Base-by-base conservation (phyloP, 2,113 vertebrate species). In the Spizaetus ornatus region DNA sequence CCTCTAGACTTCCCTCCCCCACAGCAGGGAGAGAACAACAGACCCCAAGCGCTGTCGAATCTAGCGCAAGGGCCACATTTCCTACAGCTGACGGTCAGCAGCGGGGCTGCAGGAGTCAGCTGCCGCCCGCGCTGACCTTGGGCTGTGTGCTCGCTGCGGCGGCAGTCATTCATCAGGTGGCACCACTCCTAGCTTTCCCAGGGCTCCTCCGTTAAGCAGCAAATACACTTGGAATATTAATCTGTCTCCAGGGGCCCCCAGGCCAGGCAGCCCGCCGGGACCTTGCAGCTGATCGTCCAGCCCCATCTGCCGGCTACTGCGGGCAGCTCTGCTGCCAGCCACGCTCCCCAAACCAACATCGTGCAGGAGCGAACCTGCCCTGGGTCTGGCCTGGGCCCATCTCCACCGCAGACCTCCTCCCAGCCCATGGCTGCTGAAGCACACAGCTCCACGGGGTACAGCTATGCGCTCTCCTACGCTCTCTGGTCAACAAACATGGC, bases 281-380 rank as follows among this genome's bases (percentile, higher is more conserved):
- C 17, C 8, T 82, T 67, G 86, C 92, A 62, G 50, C 66, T 45
- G 82, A 77, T 47, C 5, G 6, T 42, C 48, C 95, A 95, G 95
- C 71, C 65, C 95, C 95, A 94, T 81, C 66, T 97, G 88, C 86
- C 48, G 93, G 74, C 78, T 79, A 47, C 70, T 31, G n/a, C 6
- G 20, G 25, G 38, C 71, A 81, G 55, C 50, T 45, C 70, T 19
- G 31, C 42, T 13, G 69, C 23, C 45, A 47, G 47, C 71, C 53
- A 10, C 4, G 8, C 42, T 58, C 25, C 29, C 40, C 29, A 40
- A n/a, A 32, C 0, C 0, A 45, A 63, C 26, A 38, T 0, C 5
- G 3, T 14, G 43, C 25, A 36, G 56, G 29, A 27, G n/a, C 2
- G 0, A 67, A 27, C 55, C 59, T 50, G 62, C 31, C 77, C 55